These are phyloP conservation scores for Eristalinus sepulchralis DNA, from an alignment of 2,888 invertebrate species.

Conservation along the genomic window DNA sequence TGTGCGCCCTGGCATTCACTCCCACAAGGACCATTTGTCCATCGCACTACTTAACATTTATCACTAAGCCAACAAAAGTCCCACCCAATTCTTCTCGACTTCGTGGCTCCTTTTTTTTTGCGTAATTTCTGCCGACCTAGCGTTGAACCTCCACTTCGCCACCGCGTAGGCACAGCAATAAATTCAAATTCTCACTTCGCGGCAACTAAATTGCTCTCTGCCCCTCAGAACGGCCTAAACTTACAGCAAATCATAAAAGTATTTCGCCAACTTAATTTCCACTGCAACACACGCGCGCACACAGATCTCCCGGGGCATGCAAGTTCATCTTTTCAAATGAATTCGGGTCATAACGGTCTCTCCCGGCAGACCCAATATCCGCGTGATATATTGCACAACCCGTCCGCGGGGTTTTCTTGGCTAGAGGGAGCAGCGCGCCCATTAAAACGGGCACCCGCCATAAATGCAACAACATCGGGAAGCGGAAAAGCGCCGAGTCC, in stretches of 20 bases:
- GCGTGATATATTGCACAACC: slow-evolving; percentile 41
- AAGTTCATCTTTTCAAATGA: slow-evolving; percentile 65
- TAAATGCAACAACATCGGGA: slow-evolving; percentile 56
- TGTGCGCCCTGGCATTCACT: neutral
- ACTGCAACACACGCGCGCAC: slow-evolving; percentile 37
- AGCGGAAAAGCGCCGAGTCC: slow-evolving; percentile 15
- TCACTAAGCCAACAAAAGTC: neutral
- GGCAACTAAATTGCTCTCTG: slow-evolving; percentile 52
- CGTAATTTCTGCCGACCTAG: neutral
- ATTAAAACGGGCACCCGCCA: slow-evolving; percentile 33
- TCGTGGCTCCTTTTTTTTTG: neutral
- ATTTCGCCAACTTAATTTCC: slow-evolving; percentile 60
- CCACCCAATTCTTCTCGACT: neutral
- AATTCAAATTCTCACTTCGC: slow-evolving; percentile 54
- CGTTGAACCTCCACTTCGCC: no score
- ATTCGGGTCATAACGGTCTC: slow-evolving; percentile 50
- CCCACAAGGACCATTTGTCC: neutral
- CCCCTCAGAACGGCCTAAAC: slow-evolving; percentile 28
- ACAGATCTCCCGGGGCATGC: neutral
- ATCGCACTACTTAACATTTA: neutral
- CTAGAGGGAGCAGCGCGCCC: slow-evolving; percentile 3
- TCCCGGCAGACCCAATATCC: slow-evolving; percentile 53
- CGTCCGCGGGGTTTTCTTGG: slow-evolving; percentile 19
- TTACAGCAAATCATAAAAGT: slow-evolving; percentile 51
- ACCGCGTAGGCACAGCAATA: slow-evolving; percentile 41